Evolutionary conservation across 2,797 vertebrate species (phyloP).

Genomic region (Trachops cirrhosus): DNA sequence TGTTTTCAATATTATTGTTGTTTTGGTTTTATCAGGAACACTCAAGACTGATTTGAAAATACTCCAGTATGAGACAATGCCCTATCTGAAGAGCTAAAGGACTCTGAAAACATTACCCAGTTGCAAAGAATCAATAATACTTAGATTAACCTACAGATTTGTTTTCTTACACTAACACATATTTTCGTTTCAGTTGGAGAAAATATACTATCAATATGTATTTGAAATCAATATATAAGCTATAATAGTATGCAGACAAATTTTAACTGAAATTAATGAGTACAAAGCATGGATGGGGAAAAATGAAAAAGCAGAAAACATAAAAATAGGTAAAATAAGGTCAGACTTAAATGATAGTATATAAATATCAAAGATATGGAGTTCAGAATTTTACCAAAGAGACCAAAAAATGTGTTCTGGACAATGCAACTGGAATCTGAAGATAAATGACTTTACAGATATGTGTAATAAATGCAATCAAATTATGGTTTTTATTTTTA

Average conservation of each 20-base stretch:
- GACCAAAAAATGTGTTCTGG: not conserved
- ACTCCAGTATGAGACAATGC: not conserved
- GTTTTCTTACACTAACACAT: not conserved
- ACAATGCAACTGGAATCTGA: not conserved
- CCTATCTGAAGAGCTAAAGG: not conserved
- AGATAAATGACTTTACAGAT: not conserved
- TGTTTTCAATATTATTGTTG: not conserved
- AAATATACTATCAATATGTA: not conserved
- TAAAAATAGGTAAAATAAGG: conserved; percentile 4
- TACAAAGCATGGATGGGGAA: not conserved
- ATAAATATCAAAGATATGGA: not conserved
- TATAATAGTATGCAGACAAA: not conserved
- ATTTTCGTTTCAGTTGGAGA: not conserved
- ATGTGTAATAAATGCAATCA: not conserved
- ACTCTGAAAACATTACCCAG: not conserved
- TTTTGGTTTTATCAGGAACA: not conserved
- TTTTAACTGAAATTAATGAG: not conserved
- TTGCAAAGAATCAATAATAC: not conserved
- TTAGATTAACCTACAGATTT: not conserved
- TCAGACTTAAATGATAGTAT: not conserved
- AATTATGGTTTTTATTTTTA: not conserved
- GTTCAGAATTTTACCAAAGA: not conserved
- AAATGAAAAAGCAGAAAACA: not conserved
- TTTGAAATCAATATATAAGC: not conserved
- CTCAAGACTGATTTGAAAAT: not conserved